These are phyloP conservation scores for Corbicula japonica DNA, from an alignment of 2,888 invertebrate genomes.

Conservation along the genomic window DNA sequence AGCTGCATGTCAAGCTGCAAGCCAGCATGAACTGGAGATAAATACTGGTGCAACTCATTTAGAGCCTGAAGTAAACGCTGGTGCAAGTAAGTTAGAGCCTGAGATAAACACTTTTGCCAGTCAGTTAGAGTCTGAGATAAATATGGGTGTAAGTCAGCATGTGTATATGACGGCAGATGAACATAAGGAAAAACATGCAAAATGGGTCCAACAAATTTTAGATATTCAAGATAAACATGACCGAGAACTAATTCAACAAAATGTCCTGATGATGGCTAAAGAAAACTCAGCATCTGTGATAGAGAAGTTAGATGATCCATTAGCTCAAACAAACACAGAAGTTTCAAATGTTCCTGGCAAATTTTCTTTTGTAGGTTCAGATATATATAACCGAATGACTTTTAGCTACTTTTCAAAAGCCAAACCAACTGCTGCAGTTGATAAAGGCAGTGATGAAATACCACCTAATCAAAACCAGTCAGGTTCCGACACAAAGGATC, in stretches of 20 bases:
- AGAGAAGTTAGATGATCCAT: constrained; percentile 22
- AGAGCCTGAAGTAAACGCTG: too few relatives aligned
- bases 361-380: background rate
- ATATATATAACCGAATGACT: constrained; percentile 4
- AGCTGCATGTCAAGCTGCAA: too few relatives aligned
- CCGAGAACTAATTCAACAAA: too few relatives aligned
- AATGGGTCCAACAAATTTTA: constrained; percentile 21
- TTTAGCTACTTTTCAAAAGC: constrained; percentile 26
- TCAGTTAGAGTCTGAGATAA: background rate
- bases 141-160: background rate
- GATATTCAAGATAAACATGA: constrained; percentile 15
- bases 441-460: too few relatives aligned
- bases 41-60: too few relatives aligned
- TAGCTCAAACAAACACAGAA: constrained; percentile 12
- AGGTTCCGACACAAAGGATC: too few relatives aligned
- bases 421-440: background rate
- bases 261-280: too few relatives aligned
- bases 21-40: too few relatives aligned
- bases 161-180: background rate
- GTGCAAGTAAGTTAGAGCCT: background rate
- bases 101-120: background rate
- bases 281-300: too few relatives aligned
- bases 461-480: too few relatives aligned
- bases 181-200: too few relatives aligned
- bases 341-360: background rate